Evolutionary conservation across 2,113 vertebrate species (phyloP).

Genomic region (Pipra filicauda): DNA sequence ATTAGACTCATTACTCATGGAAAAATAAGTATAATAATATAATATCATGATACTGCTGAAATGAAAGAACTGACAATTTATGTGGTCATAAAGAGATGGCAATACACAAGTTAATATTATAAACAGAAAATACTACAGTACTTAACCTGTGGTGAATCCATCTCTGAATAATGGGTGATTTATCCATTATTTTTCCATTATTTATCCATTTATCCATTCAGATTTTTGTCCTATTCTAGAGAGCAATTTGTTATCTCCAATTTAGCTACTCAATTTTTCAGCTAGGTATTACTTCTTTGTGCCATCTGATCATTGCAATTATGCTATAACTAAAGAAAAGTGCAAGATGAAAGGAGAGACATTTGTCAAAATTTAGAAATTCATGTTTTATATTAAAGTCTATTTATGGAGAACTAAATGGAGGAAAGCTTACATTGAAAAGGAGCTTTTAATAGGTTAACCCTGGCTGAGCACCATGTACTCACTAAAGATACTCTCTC

Average conservation of each 20-base stretch:
- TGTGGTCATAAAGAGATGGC: not conserved
- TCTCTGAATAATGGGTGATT: not conserved
- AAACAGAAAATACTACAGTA: not conserved
- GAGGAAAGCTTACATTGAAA: not conserved
- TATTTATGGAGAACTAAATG: not conserved
- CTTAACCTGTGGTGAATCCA: not conserved
- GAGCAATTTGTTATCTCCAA: not conserved
- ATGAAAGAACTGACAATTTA: not conserved
- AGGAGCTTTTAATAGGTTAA: not conserved
- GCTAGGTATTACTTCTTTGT: not conserved
- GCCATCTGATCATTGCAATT: not conserved
- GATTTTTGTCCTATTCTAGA: not conserved
- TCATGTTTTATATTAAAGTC: not conserved
- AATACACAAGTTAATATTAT: not conserved
- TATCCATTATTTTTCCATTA: not conserved
- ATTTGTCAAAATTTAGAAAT: conserved; percentile 4
- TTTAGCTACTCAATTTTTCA: not conserved
- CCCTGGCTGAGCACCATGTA: not conserved
- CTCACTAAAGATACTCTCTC: not conserved
- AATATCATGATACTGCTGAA: not conserved
- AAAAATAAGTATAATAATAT: not conserved
- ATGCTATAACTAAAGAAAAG: not conserved
- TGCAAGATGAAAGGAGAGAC: not conserved
- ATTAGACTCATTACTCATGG: not conserved
- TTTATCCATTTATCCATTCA: not conserved